Base-by-base conservation (phyloP, 2,113 vertebrate species). In the Notarius quadriscutis region DNA sequence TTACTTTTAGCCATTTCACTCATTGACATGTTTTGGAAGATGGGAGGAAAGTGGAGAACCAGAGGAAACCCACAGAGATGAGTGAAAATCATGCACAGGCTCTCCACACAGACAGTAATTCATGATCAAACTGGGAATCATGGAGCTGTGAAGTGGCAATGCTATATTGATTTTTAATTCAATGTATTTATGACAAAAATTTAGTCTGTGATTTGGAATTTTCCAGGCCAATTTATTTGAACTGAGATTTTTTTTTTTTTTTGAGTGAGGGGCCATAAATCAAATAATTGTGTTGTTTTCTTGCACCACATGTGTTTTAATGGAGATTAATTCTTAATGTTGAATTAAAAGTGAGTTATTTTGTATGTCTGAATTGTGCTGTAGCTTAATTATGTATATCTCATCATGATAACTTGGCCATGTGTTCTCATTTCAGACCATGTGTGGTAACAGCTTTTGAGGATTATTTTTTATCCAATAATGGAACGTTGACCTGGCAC, bases 381-480 rank as follows among this genome's bases (percentile, higher is more conserved):
- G 80, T n/a, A 69, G 75, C 78, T 89, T 90, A 87, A 89, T 89
- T 89, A 87, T 83, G 62, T 69, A 51, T 84, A 80, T 89, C 79
- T 89, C 81, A 81, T 81, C 84, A 74, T 87, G 80, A 89, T 84
- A 86, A 58, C 84, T 87, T 80, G 81, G 79, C 65, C 78, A 78
- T 89, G 85, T 85, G 71, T 89, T 72, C 89, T 85, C 77, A 75
- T 87, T 86, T 88, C 81, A 75, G 88, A 71, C 77, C 83, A 83
- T 87, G 79, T 89, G 85, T 84, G 86, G 87, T 91, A 87, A 91
- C 87, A 20, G 17, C 58, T 7, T 86, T 63, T 86, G 74, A 89
- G 88, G 86, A 90, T 90, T 88, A 91, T 91, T 84, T 87, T 83
- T 90, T 84, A 89, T 87, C 81, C 86, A 89, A 86, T 91, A 88